phyloP scores from a whole-genome alignment of 2,888 invertebrate genomes.

The Oscheius sp. region DNA sequence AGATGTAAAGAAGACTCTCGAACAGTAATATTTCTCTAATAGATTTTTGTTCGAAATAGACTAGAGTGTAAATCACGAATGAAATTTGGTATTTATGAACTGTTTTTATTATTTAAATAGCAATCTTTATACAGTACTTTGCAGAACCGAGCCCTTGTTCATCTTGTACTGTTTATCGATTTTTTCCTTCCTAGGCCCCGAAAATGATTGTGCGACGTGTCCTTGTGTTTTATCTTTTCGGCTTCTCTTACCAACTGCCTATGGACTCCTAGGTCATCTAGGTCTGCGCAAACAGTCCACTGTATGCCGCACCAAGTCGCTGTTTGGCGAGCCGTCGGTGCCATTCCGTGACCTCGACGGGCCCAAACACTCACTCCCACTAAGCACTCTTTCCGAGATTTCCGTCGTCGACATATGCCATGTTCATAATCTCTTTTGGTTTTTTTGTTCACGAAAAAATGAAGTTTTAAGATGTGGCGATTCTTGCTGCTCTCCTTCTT shows the following conservation, averaged over 20 bases:
- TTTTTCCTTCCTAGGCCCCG: neutral
- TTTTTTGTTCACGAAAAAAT: neutral
- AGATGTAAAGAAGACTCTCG: conserved; percentile 62
- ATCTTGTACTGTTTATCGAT: neutral
- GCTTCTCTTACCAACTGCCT: conserved; percentile 15
- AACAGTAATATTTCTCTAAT: conserved; percentile 8
- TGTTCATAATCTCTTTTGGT: neutral
- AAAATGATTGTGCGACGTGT: conserved; percentile 16
- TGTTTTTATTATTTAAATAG: no score
- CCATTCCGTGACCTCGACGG: conserved; percentile 37
- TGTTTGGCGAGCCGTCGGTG: conserved; percentile 40
- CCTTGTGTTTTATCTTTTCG: conserved; percentile 8
- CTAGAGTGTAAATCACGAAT: conserved; percentile 27
- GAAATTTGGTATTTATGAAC: neutral
- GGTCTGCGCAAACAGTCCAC: conserved; percentile 37
- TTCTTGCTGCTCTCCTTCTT: conserved; percentile 24
- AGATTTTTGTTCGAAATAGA: conserved; percentile 8
- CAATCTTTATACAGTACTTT: neutral
- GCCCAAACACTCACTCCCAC: conserved; percentile 29
- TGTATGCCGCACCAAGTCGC: conserved; percentile 31
- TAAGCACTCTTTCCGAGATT: conserved; percentile 33
- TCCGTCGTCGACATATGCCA: conserved; percentile 3
- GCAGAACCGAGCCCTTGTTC: neutral
- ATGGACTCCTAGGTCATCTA: conserved; percentile 32
- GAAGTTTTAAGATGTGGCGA: conserved; percentile 21